Percentiles rank a stretch among this genome's conserved stretches.
Conservation (phyloP, 2,113 vertebrate genomes). For the Mellivora capensis region DNA sequence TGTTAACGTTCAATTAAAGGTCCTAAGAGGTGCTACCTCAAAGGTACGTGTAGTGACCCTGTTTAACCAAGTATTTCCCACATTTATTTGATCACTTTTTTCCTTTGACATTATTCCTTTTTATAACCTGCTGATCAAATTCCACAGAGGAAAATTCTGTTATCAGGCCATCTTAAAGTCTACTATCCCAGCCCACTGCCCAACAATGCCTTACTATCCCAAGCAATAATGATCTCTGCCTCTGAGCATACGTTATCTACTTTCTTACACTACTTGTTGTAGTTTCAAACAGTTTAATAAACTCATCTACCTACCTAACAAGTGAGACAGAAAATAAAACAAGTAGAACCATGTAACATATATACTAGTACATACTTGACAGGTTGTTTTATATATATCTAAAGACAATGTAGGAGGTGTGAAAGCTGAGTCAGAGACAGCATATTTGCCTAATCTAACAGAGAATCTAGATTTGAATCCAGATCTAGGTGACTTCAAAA, state of each 20-base stretch:
- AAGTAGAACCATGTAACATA: not conserved
- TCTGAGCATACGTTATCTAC: not conserved
- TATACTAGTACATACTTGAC: not conserved
- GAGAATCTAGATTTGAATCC: constrained; percentile 1
- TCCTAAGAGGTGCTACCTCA: not conserved
- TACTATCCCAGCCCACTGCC: not conserved
- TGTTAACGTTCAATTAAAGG: not conserved
- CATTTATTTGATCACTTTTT: not conserved
- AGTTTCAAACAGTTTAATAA: not conserved
- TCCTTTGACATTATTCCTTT: not conserved
- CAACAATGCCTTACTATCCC: not conserved
- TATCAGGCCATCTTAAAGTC: not conserved
- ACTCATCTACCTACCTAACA: not conserved
- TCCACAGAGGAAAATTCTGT: constrained; percentile 24
- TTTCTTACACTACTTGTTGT: not conserved
- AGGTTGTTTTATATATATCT: not conserved
- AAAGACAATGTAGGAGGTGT: not conserved
- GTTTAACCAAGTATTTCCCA: not conserved
- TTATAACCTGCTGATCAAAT: not conserved
- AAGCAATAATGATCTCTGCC: not conserved
- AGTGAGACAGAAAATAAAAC: not conserved
- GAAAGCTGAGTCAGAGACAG: not conserved
- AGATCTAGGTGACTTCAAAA: constrained; percentile 19
- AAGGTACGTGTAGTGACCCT: not conserved
- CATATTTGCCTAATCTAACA: not conserved